Evolutionary conservation across 2,888 invertebrate genomes (phyloP).

Genomic region (Drosophila greeni): DNA sequence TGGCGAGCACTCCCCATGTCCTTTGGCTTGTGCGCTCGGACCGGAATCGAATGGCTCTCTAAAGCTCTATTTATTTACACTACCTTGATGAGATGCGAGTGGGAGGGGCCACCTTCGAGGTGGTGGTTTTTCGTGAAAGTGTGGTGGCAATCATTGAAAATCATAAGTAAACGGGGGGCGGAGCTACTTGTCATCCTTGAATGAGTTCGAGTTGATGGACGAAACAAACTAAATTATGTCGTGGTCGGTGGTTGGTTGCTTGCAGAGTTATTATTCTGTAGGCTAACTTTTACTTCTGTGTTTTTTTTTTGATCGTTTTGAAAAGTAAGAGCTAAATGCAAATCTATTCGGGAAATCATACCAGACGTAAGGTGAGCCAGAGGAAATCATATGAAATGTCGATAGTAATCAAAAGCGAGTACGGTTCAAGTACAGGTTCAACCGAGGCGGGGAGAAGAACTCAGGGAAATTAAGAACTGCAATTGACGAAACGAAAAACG

Average conservation of each 20-base stretch:
- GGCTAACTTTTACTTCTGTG: constrained; percentile 14
- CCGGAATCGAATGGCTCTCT: constrained; percentile 26
- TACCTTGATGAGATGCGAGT: constrained; percentile 38
- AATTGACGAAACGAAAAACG: constrained; percentile 24
- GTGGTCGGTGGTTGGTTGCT: constrained; percentile 4
- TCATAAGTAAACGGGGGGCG: constrained; percentile 1
- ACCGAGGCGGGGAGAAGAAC: constrained; percentile 27
- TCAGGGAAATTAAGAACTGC: constrained; percentile 4
- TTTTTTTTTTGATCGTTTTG: constrained; percentile 20
- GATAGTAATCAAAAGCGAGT: constrained; percentile 27
- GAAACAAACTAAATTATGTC: constrained; percentile 13
- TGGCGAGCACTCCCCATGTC: constrained; percentile 1
- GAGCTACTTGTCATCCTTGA: constrained; percentile 7
- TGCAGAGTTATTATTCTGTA: background rate
- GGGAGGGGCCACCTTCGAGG: constrained; percentile 7
- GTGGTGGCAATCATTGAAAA: constrained; percentile 28
- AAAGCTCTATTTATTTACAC: constrained; percentile 53
- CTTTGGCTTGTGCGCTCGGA: constrained; percentile 11
- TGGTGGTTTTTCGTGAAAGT: constrained; percentile 26
- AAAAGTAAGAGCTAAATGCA: constrained; percentile 39
- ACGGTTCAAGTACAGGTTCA: constrained; percentile 10
- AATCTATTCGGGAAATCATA: constrained; percentile 32
- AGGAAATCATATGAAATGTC: constrained; percentile 26
- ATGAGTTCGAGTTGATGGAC: constrained; percentile 36
- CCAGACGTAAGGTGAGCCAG: constrained; percentile 12